phyloP scores from a whole-genome alignment of 2,888 invertebrate species.

The Callosobruchus maculatus region DNA sequence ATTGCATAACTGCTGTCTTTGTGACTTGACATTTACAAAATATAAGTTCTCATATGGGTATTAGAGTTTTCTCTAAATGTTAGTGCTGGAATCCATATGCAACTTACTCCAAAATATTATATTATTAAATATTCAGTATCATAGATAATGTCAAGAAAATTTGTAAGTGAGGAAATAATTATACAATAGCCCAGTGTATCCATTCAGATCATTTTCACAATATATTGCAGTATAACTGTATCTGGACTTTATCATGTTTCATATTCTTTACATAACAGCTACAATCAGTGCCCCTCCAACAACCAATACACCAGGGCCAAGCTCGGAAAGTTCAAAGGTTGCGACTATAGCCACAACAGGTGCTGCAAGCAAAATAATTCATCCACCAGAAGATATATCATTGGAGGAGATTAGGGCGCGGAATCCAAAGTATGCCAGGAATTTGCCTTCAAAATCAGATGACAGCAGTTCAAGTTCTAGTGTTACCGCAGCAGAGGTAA shows the following conservation, averaged over 20 bases:
- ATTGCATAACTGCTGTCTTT: too few relatives aligned
- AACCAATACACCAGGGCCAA: constrained; percentile 41
- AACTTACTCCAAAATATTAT: too few relatives aligned
- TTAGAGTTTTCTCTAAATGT: too few relatives aligned
- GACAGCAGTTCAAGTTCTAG: constrained; percentile 27
- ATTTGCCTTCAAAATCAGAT: constrained; percentile 38
- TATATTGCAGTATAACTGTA: background rate
- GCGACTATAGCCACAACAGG: constrained; percentile 73
- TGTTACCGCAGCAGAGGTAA: constrained; percentile 43
- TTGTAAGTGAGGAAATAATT: too few relatives aligned
- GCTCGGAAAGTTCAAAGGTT: constrained; percentile 37
- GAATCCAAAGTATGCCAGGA: constrained; percentile 59
- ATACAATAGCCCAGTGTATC: too few relatives aligned
- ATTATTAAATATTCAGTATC: too few relatives aligned
- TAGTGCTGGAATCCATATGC: too few relatives aligned
- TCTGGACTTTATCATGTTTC: background rate
- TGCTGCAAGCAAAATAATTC: constrained; percentile 84
- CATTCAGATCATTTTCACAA: too few relatives aligned
- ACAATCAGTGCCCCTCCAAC: constrained; percentile 75
- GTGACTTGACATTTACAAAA: too few relatives aligned
- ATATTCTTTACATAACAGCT: constrained; percentile 53
- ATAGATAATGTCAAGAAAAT: too few relatives aligned
- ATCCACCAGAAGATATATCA: constrained; percentile 91
- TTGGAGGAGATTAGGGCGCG: constrained; percentile 79
- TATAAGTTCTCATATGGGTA: too few relatives aligned